phyloP scores from a whole-genome alignment of 2,797 vertebrate genomes.

The Enteromius treurensis region DNA sequence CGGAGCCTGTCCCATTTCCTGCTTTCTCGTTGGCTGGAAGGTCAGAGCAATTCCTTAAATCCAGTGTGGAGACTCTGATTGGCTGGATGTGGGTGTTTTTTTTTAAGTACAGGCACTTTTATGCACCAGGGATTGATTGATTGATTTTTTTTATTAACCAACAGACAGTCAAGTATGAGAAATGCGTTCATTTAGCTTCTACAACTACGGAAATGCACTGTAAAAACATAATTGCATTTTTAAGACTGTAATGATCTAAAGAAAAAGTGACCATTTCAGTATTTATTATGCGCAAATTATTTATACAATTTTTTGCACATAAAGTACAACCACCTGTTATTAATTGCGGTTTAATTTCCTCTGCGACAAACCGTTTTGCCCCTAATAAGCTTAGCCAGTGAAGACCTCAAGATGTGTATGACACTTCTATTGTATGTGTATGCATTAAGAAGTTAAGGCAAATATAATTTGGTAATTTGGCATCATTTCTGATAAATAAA shows the following conservation, averaged over 20 bases:
- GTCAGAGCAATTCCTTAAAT: conserved; percentile 36
- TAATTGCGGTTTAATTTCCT: background rate
- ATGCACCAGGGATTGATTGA: background rate
- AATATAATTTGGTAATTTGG: background rate
- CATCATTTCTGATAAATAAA: background rate
- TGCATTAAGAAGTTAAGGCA: too few species aligned
- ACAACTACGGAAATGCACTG: background rate
- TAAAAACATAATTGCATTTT: background rate
- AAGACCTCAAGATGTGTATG: background rate
- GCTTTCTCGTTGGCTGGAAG: conserved; percentile 48
- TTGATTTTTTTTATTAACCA: background rate
- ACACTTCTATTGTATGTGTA: too few species aligned
- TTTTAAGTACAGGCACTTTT: conserved; percentile 1
- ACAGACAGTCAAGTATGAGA: background rate
- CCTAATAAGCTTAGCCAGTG: background rate
- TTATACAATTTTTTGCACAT: background rate
- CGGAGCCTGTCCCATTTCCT: conserved; percentile 37
- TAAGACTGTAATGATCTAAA: background rate
- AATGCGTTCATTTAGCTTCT: background rate
- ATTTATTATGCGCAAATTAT: background rate
- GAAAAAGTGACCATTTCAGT: background rate
- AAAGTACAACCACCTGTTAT: background rate
- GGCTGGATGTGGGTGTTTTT: conserved; percentile 21
- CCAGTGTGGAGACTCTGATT: conserved; percentile 26
- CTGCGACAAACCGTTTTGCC: background rate